Evolutionary conservation across 1,140 invertebrate species (phyloP).

Genomic region (Dreissena rostriformis): DNA sequence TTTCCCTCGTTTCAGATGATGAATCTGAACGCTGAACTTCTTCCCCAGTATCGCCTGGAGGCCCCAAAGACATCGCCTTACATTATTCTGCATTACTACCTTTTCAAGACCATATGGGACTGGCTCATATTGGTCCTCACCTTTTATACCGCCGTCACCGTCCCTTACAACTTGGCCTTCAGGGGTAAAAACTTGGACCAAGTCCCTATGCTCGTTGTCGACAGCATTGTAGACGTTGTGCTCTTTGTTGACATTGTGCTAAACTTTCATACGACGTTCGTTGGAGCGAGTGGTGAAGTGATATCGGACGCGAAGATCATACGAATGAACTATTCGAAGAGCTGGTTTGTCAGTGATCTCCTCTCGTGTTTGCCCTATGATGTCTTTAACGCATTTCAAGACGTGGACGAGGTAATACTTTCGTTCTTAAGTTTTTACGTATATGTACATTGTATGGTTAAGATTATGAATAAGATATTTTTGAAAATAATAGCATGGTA

Average conservation of each 20-base stretch:
- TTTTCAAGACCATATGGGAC: constrained; percentile 99
- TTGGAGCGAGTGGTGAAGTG: constrained; percentile 96
- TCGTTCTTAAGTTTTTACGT: no score
- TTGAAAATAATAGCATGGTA: no score
- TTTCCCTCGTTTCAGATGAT: constrained; percentile 89
- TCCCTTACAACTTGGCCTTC: constrained; percentile 99
- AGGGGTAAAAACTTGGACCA: no score
- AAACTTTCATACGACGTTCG: constrained; percentile 99
- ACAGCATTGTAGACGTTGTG: constrained; percentile 99
- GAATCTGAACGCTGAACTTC: constrained; percentile 97
- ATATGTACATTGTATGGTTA: no score
- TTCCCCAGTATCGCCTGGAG: constrained; percentile 99
- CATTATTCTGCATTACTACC: constrained; percentile 99
- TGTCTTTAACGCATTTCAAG: constrained; percentile 99
- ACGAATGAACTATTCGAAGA: constrained; percentile 97
- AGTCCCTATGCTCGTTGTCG: constrained; percentile 90
- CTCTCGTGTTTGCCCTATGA: constrained; percentile 99
- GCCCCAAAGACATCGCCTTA: constrained; percentile 99
- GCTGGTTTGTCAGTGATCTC: constrained; percentile 99
- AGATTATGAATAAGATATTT: no score
- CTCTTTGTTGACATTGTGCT: constrained; percentile 99
- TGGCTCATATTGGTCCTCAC: constrained; percentile 99
- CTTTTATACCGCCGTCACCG: constrained; percentile 99
- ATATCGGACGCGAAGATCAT: constrained; percentile 79
- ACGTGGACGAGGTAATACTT: constrained; percentile 96